A percentile compares a stretch with the other conserved stretches of the same genome.
Evolutionary conservation across 2,113 vertebrate species (phyloP).

Genomic region (Garra rufa): DNA sequence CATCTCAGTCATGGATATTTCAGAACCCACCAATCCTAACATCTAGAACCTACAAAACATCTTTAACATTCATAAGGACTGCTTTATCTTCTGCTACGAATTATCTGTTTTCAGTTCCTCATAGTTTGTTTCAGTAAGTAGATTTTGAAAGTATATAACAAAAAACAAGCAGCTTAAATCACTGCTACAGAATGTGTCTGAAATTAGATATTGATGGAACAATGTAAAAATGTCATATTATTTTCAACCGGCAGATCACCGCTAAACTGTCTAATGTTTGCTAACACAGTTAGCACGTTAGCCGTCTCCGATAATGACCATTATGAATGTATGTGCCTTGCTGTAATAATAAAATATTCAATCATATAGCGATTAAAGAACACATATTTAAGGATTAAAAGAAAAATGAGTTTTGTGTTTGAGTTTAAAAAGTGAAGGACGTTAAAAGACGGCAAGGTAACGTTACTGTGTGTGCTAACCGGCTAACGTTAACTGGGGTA

Average conservation of each 20-base stretch:
- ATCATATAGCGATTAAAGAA: not conserved
- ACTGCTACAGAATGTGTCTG: not conserved
- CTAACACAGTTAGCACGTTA: not conserved
- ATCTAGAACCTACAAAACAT: not conserved
- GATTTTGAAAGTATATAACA: not conserved
- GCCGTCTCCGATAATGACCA: not conserved
- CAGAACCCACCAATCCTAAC: not conserved
- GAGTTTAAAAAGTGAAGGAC: not conserved
- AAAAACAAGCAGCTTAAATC: not conserved
- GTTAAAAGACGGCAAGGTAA: too few species aligned
- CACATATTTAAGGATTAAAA: not conserved
- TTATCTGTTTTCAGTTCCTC: not conserved
- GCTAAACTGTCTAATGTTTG: not conserved
- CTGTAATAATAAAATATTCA: not conserved
- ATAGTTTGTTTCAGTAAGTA: not conserved
- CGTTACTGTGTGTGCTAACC: not conserved
- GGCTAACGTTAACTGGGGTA: conserved; percentile 17
- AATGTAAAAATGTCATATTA: not conserved
- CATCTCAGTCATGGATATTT: not conserved
- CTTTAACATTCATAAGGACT: not conserved
- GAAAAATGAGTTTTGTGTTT: not conserved
- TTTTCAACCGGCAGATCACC: not conserved
- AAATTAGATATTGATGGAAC: not conserved
- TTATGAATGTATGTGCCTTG: not conserved
- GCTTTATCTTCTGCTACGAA: not conserved